Evolutionary conservation across 2,888 invertebrate species (phyloP), one percentile per base, ranked within the genome.

Genomic region (Creontiades dilutus): DNA sequence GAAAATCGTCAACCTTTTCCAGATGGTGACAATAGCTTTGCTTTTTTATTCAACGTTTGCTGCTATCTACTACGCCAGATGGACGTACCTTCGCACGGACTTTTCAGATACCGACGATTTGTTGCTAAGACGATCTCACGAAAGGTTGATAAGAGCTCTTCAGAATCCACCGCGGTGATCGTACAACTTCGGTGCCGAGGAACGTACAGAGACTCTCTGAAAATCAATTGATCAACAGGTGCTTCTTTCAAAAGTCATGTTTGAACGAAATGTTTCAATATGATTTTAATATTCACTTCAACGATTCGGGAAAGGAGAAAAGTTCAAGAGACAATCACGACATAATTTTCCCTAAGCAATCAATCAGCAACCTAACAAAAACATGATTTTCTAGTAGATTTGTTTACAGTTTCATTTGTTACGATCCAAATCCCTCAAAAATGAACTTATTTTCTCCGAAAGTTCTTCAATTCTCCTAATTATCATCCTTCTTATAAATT

Each of bases 1-100:
- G 37, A 4, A 37, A 37, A 52, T 5, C 23, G 19, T 9, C 23
- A 12, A 11, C 23, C 12, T 85, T 55, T 94, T 95, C 91, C 94
- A 97, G 97, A 94, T 97, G 81, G 96, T 96, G 92, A 97, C 97
- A 11, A 97, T 97, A 0, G 95, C 95, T 7, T 94, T 97, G 75
- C 95, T 88, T 4, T 95, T 97, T 92, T 97, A 97, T 94, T 97
- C 97, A 90, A 97, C 97, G 89, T 95, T 97, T 92, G 97, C 97
- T 0, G 97, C 97, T 89, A 96, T 97, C 92, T 97, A 97, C 93
- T 97, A 97, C 93, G 97, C 97, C 87, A 97, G 97, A 93, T 97
- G 97, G 93, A 97, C 97, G 93, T 97, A 97, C 82, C 95, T 96
- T 90, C 94, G 93, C 96, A 96, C 93, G 96, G 96, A 92, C 94